Conservation (phyloP, 2,797 vertebrate species). For the Euthynnus affinis region DNA sequence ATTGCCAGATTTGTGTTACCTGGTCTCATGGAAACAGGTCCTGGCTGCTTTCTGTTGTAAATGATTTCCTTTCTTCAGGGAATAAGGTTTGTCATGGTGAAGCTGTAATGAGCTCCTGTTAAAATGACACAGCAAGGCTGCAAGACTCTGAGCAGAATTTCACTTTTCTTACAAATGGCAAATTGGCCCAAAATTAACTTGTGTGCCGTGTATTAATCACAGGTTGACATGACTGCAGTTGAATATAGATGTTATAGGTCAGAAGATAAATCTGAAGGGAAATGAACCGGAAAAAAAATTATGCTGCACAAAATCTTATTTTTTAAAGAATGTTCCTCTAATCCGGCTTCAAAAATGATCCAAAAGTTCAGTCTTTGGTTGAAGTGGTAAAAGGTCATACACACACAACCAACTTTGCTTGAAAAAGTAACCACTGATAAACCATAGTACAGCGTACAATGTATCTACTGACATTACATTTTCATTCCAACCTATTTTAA, state of each 20-base stretch:
- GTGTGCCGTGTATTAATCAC: not conserved
- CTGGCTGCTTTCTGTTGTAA: conserved; percentile 5
- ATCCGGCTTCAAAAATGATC: not conserved
- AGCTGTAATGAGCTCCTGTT: conserved; percentile 36
- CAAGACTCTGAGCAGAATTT: not conserved
- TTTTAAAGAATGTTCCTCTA: not conserved
- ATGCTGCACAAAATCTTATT: not conserved
- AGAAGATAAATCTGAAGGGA: not conserved
- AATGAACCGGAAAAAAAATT: not conserved
- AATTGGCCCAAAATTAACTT: not conserved
- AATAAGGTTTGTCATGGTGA: conserved; percentile 25
- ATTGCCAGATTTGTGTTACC: not conserved
- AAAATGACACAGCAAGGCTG: conserved; percentile 19
- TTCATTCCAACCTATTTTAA: conserved; percentile 12
- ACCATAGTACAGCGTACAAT: too few species aligned
- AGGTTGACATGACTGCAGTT: not conserved
- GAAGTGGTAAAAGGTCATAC: not conserved
- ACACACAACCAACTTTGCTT: not conserved
- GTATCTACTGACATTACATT: not conserved
- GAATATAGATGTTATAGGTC: not conserved
- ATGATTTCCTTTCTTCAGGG: conserved; percentile 12
- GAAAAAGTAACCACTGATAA: not conserved
- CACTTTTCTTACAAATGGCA: not conserved
- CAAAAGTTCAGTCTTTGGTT: not conserved
- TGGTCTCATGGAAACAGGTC: conserved; percentile 8